Base-by-base conservation (phyloP, 2,888 invertebrate species). In the Calameuta filiformis region DNA sequence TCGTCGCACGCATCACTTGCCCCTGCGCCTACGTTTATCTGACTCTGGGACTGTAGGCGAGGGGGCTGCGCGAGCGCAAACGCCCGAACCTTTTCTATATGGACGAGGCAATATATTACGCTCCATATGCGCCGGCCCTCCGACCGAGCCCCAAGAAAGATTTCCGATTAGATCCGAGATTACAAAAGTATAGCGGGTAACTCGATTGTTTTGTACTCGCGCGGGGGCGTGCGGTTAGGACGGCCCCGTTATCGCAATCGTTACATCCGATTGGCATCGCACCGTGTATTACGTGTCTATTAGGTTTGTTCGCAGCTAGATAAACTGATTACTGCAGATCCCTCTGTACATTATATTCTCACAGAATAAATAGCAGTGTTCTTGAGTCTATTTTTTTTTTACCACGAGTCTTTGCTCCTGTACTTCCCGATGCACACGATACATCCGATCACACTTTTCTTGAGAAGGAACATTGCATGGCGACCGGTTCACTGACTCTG, bases 161-260 rank as follows among this genome's bases (percentile, higher is more conserved):
- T 35, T 75, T 30, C 69, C 30, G 69, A 23, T 76, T 76, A 78
- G 78, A 79, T 79, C 79, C 30, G 35, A 83, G 85, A 87, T 86
- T 83, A 83, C 84, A 82, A 83, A 82, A 83, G 83, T 83, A 83
- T 80, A 84, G 83, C 80, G 81, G 77, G 71, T 77, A 75, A 76
- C 78, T 80, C 82, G 82, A 82, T 83, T 81, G 79, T 82, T 79
- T 79, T 82, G 75, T 77, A 75, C 75, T 77, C 68, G 76, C 68
- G 77, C 76, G 76, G 76, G 78, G 75, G 76, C 69, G 71, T 77
- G 76, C 73, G 74, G 75, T 76, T 35, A 71, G 56, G 73, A 76
- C 77, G 75, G 78, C 76, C 31, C 71, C 71, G 71, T 71, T 71
- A 71, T 71, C 71, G 71, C 71, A 34, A 71, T 71, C 33, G 73